These are phyloP conservation scores for Chinchilla lanigera DNA, from an alignment of 2,113 vertebrate species.

Conservation along the genomic window DNA sequence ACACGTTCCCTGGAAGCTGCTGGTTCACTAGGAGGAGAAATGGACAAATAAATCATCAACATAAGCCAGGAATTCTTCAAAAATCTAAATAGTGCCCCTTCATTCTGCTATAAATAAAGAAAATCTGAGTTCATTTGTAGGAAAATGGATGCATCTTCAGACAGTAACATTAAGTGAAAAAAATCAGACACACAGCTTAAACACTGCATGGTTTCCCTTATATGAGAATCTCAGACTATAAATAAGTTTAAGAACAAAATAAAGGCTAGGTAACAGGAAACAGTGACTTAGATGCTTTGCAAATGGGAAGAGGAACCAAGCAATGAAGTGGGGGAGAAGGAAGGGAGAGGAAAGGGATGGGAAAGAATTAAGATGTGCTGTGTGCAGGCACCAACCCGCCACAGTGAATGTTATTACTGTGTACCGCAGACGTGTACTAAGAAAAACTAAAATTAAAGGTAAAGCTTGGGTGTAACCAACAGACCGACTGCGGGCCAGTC, in stretches of 20 bases:
- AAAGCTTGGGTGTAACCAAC: too few relatives aligned
- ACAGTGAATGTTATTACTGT: background rate
- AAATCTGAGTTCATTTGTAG: background rate
- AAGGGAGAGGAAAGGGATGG: background rate
- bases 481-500: accelerated
- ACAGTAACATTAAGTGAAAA: background rate
- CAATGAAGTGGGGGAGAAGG: background rate
- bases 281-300: background rate
- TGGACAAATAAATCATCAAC: background rate
- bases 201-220: background rate
- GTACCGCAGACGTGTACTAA: background rate
- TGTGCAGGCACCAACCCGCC: background rate
- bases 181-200: background rate
- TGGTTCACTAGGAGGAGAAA: background rate
- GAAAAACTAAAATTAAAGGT: background rate
- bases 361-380: background rate
- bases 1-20: background rate
- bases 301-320: background rate
- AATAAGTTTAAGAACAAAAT: background rate
- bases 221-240: background rate
- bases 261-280: background rate
- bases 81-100: background rate
- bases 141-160: background rate
- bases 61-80: background rate
- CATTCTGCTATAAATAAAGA: background rate